Base-by-base conservation (phyloP, 2,888 invertebrate genomes). In the Caenorhabditis imperialis region DNA sequence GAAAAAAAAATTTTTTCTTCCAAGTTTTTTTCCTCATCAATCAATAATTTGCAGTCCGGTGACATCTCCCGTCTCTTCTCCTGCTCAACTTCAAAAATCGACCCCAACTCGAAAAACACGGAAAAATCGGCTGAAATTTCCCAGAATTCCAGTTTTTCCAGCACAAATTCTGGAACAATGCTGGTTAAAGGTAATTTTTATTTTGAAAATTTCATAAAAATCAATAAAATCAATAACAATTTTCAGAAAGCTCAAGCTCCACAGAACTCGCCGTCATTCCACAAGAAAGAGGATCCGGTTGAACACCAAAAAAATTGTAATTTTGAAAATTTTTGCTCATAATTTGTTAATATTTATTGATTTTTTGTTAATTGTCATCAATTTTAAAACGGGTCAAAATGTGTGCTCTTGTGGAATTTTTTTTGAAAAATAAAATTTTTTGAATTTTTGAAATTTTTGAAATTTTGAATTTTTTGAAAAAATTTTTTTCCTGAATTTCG, bases 111-210 rank as follows among this genome's bases (percentile, higher is more conserved):
- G 1, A 44, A 51, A 33, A 53, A 61, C 30, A 18, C 22, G 3
- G 30, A 53, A 20, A 54, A 53, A 42, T n/a, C 47, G 18, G 55
- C 44, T 30, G 61, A 54, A 35, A 55, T 70, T 5, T 62, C 71
- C n/a, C 55, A 55, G 35, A 14, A 38, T 5, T 71, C 71, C 12
- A 71, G 71, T 18, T 71, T 71, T 45, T 71, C 71, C 7, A 71
- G 71, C 37, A 51, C 50, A 12, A 62, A 62, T 38, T 62, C 62
- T 37, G 50, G 55, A 12, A 62, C 35, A 4, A 37, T 23, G 1
- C 25, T 71, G n/a, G 71, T 71, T 27, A 71, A 53, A 22, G 60
- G 57, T 63, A 23, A 44, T n/a, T n/a, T n/a, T n/a, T 23, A 23
- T 23, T 23, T 23, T 44, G 5, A 4, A 10, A 44, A 27, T n/a